These are phyloP conservation scores for Xestia c-nigrum DNA, from an alignment of 2,888 invertebrate genomes.

Conservation along the genomic window DNA sequence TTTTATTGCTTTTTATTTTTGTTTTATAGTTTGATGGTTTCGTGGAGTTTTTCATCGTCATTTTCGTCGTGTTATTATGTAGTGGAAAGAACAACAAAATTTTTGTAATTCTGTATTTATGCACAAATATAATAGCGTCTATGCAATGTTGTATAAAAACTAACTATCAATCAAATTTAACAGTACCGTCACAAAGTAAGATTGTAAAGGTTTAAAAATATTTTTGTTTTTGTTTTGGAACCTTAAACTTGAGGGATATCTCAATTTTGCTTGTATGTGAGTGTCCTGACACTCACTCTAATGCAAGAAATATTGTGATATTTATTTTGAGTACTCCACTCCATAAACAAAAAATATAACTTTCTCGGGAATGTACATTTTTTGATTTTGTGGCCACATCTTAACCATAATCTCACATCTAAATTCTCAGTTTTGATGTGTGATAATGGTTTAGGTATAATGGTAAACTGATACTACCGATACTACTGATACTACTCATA, in stretches of 20 bases:
- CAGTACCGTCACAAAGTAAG: not conserved
- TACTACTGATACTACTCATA: too few relatives aligned
- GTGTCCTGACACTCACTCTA: too few relatives aligned
- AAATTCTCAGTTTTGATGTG: too few relatives aligned
- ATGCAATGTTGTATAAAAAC: not conserved
- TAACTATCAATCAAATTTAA: not conserved
- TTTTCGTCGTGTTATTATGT: not conserved
- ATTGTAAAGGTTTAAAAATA: not conserved
- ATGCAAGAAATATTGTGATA: too few relatives aligned
- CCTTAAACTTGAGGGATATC: not conserved
- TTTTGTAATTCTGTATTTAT: not conserved
- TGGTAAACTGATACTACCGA: too few relatives aligned
- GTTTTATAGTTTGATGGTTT: slow-evolving; percentile 11
- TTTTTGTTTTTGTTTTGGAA: not conserved
- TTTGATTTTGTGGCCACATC: too few relatives aligned
- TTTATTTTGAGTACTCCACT: too few relatives aligned
- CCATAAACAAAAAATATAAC: too few relatives aligned
- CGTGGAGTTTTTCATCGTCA: not conserved
- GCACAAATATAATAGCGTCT: not conserved
- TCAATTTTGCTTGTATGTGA: too few relatives aligned
- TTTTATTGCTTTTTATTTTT: slow-evolving; percentile 18
- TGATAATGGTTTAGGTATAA: too few relatives aligned
- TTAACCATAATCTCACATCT: too few relatives aligned
- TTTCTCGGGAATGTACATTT: too few relatives aligned
- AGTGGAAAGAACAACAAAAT: not conserved